Conservation (phyloP, 2,797 vertebrate species). For the Mallotus villosus region DNA sequence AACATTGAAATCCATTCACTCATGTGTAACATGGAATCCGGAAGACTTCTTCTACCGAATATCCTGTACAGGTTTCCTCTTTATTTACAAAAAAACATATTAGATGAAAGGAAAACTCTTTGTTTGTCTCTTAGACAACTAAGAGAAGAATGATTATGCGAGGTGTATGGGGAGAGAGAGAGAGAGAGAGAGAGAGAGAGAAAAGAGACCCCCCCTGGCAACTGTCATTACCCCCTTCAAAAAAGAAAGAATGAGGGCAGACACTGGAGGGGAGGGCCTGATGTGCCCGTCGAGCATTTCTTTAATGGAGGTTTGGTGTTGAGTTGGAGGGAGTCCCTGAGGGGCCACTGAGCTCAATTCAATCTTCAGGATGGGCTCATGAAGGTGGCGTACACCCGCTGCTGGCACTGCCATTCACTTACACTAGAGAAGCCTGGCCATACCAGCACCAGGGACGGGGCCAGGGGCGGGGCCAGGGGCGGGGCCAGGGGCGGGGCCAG, state of each 20-base stretch:
- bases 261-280: slow-evolving; percentile 68
- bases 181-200: neutral
- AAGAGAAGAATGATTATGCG: too few species aligned
- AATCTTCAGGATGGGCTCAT: slow-evolving; percentile 44
- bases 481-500: too few species aligned
- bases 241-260: slow-evolving; percentile 68
- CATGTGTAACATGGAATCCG: too few species aligned
- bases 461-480: neutral
- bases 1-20: too few species aligned
- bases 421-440: slow-evolving; percentile 11
- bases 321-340: slow-evolving; percentile 39
- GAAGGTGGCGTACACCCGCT: slow-evolving; percentile 52
- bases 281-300: slow-evolving; percentile 64
- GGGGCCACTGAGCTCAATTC: slow-evolving; percentile 43
- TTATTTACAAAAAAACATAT: too few species aligned
- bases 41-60: too few species aligned
- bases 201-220: slow-evolving; percentile 8
- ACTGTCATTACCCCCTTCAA: slow-evolving; percentile 54
- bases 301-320: slow-evolving; percentile 76
- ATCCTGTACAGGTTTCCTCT: too few species aligned
- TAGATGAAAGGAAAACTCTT: too few species aligned
- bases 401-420: slow-evolving; percentile 50
- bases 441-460: too few species aligned
- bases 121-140: too few species aligned
- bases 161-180: neutral